phyloP scores from a whole-genome alignment of 2,888 invertebrate genomes.

The Priapulus caudatus region DNA sequence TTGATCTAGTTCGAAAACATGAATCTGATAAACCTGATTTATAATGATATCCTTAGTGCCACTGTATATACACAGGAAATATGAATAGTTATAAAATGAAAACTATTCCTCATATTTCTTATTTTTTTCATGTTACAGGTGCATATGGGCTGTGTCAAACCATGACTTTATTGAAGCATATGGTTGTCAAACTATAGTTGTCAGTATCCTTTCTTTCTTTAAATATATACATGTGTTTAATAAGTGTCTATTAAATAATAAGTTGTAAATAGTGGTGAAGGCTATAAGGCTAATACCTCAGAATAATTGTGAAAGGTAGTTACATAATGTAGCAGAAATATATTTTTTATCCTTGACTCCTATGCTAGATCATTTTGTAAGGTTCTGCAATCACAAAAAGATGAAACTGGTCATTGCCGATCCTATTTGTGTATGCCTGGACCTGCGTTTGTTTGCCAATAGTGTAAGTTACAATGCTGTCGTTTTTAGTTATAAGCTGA shows the following conservation, averaged over 20 bases:
- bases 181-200: slow-evolving; percentile 60
- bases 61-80: too few relatives aligned
- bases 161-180: slow-evolving; percentile 52
- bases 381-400: slow-evolving; percentile 70
- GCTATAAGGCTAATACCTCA: too few relatives aligned
- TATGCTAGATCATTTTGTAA: slow-evolving; percentile 52
- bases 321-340: slow-evolving; percentile 12
- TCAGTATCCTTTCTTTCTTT: slow-evolving; percentile 46
- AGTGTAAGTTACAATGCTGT: slow-evolving; percentile 40
- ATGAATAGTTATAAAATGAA: too few relatives aligned
- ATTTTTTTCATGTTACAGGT: slow-evolving; percentile 37
- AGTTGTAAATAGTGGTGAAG: not conserved
- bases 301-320: slow-evolving; percentile 31
- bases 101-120: too few relatives aligned
- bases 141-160: slow-evolving; percentile 44
- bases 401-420: slow-evolving; percentile 91
- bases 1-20: too few relatives aligned
- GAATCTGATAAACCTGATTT: slow-evolving; percentile 28
- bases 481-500: too few relatives aligned
- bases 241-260: too few relatives aligned
- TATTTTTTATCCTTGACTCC: slow-evolving; percentile 9
- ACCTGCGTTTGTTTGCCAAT: slow-evolving; percentile 57
- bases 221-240: too few relatives aligned
- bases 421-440: slow-evolving; percentile 80
- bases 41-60: not conserved